Conservation (phyloP, 2,113 vertebrate species). For the Naja naja region DNA sequence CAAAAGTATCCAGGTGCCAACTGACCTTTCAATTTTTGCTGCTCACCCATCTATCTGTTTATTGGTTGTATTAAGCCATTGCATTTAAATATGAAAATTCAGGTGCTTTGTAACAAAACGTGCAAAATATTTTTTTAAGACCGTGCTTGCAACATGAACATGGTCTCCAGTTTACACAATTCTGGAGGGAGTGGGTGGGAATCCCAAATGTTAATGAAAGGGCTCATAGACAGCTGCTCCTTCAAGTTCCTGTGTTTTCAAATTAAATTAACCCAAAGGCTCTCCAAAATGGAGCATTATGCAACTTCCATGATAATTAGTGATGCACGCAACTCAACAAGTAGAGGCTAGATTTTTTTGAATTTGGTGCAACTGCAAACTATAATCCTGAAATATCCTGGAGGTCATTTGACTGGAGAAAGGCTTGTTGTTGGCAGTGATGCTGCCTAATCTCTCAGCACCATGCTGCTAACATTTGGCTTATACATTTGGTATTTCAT, state of each 20-base stretch:
- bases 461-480: not conserved
- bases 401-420: not conserved
- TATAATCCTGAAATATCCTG: not conserved
- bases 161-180: not conserved
- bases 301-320: not conserved
- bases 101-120: not conserved
- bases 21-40: not conserved
- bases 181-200: not conserved
- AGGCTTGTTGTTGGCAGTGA: not conserved
- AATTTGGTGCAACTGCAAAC: not conserved
- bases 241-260: too few species aligned
- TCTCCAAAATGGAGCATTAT: not conserved
- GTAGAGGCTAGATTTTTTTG: not conserved
- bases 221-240: not conserved
- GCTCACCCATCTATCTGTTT: not conserved
- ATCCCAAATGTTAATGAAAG: not conserved
- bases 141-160: not conserved
- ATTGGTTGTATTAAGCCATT: constrained; percentile 24
- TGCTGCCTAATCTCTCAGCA: not conserved
- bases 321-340: not conserved
- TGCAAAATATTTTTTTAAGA: not conserved
- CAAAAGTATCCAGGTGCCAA: not conserved
- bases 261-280: not conserved
- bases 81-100: not conserved
- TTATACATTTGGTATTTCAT: not conserved